Conservation (phyloP, 2,113 vertebrate species). For the Antechinus flavipes region DNA sequence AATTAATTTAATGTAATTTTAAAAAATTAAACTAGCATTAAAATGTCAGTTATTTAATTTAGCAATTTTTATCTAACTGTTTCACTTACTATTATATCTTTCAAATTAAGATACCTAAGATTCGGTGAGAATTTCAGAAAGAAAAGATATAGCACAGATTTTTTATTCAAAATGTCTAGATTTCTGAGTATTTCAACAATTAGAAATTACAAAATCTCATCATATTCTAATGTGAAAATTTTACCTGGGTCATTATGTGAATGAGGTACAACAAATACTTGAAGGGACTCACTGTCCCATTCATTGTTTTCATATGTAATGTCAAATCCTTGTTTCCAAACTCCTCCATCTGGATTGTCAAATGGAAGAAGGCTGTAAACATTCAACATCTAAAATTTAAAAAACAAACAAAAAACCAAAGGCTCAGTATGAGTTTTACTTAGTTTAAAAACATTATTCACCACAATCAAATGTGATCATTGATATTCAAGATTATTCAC, state of each 20-base stretch:
- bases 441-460: slow-evolving; percentile 24
- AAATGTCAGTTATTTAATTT: background rate
- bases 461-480: slow-evolving; percentile 36
- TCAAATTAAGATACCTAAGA: background rate
- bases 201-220: background rate
- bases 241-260: slow-evolving; percentile 97
- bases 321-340: slow-evolving; percentile 97
- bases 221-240: background rate
- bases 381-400: slow-evolving; percentile 90
- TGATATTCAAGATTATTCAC: background rate
- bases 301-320: slow-evolving; percentile 90
- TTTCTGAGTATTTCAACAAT: background rate
- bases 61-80: background rate
- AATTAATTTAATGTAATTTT: background rate
- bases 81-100: background rate
- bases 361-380: slow-evolving; percentile 93
- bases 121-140: background rate
- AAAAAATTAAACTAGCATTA: background rate
- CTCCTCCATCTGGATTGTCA: slow-evolving; percentile 94
- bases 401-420: slow-evolving; percentile 49
- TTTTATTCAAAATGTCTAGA: background rate
- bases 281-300: slow-evolving; percentile 91
- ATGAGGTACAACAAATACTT: slow-evolving; percentile 94
- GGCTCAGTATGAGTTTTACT: background rate
- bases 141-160: background rate